Evolutionary conservation across 1,140 invertebrate species (phyloP).

Genomic region (Vanessa tameamea): DNA sequence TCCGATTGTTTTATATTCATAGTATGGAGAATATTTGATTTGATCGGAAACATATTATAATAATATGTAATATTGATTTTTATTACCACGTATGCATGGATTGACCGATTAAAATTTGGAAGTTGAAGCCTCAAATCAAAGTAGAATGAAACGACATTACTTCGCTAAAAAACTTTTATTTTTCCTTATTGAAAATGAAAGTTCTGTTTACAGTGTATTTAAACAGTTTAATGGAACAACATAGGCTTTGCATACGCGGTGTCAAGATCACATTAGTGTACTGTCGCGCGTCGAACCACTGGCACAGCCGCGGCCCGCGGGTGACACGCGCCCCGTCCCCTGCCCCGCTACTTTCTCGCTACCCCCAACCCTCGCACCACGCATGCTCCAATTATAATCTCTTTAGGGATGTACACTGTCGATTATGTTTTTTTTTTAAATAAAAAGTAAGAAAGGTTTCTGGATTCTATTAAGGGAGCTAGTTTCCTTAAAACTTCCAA

Average conservation of each 20-base stretch:
- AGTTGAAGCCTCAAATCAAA: background rate
- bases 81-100: background rate
- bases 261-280: constrained; percentile 73
- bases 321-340: constrained; percentile 59
- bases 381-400: constrained; percentile 80
- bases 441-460: background rate
- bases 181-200: constrained; percentile 24
- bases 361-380: constrained; percentile 65
- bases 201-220: constrained; percentile 33
- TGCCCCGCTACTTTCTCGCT: constrained; percentile 28
- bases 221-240: constrained; percentile 42
- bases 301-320: constrained; percentile 55
- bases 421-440: constrained; percentile 46
- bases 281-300: constrained; percentile 46
- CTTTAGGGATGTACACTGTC: constrained; percentile 75
- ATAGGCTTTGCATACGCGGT: constrained; percentile 71
- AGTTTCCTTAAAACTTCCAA: background rate
- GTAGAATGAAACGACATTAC: background rate
- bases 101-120: background rate
- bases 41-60: no score
- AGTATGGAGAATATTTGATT: no score
- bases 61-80: background rate
- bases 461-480: background rate
- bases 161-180: constrained; percentile 12
- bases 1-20: no score